Conservation (phyloP, 2,113 vertebrate species). For the Xiphophorus hellerii region DNA sequence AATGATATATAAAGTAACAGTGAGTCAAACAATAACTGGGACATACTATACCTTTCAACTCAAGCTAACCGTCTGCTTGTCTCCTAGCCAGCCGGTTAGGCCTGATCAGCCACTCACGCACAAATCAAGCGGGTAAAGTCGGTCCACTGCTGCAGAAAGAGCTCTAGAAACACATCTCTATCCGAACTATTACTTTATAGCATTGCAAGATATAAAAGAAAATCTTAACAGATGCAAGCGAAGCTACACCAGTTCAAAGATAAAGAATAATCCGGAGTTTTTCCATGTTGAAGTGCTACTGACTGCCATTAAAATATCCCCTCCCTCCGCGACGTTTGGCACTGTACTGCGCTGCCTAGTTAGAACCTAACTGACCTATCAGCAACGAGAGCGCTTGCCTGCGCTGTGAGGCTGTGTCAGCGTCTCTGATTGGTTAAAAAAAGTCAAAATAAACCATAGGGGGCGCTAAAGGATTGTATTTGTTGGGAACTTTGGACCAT, state of each 20-base stretch:
- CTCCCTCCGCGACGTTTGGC: slow-evolving; percentile 73
- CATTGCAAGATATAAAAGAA: background rate
- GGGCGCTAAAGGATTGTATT: slow-evolving; percentile 45
- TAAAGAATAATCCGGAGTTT: slow-evolving; percentile 65
- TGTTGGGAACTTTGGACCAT: slow-evolving; percentile 19
- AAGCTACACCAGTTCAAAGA: slow-evolving; percentile 24
- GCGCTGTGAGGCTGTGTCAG: background rate
- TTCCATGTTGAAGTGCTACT: slow-evolving; percentile 60
- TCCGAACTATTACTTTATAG: background rate
- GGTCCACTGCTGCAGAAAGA: slow-evolving; percentile 39
- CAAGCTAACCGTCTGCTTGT: slow-evolving; percentile 62
- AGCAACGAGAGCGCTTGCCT: slow-evolving; percentile 3
- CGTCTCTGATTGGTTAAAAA: slow-evolving; percentile 58
- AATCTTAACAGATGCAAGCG: background rate
- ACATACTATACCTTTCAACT: slow-evolving; percentile 64
- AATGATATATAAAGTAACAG: background rate
- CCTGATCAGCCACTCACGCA: slow-evolving; percentile 56
- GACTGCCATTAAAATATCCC: slow-evolving; percentile 80
- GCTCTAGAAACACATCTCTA: slow-evolving; percentile 32
- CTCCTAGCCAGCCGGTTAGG: slow-evolving; percentile 72
- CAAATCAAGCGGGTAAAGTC: slow-evolving; percentile 74
- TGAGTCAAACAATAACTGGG: background rate
- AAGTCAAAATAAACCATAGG: slow-evolving; percentile 55
- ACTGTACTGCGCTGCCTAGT: slow-evolving; percentile 29
- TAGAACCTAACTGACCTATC: slow-evolving; percentile 52